Evolutionary conservation across 2,113 vertebrate species (phyloP).

Genomic region (Proteles cristata): DNA sequence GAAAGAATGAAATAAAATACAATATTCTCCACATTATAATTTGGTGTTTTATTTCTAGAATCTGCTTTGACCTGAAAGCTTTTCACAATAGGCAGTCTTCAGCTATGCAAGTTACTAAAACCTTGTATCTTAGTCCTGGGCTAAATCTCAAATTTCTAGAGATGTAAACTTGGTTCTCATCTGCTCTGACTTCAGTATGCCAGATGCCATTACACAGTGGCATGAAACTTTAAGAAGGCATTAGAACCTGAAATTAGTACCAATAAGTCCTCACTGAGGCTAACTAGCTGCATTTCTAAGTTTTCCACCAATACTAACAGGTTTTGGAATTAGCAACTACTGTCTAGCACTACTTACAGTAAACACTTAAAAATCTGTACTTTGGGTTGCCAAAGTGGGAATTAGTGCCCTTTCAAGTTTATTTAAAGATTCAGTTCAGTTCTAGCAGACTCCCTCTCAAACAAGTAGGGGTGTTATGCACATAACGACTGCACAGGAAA

Average conservation of each 20-base stretch:
- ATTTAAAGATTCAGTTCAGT: slow-evolving; percentile 75
- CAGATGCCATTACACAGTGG: neutral
- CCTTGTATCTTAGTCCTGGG: neutral
- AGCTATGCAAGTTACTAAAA: neutral
- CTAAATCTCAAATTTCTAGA: slow-evolving; percentile 2
- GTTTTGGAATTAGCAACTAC: slow-evolving; percentile 55
- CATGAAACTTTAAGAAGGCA: neutral
- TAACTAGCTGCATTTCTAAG: slow-evolving; percentile 9
- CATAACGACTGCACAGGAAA: slow-evolving; percentile 64
- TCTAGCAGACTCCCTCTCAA: slow-evolving; percentile 62
- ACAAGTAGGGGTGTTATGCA: slow-evolving; percentile 70
- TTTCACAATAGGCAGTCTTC: neutral
- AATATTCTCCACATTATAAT: neutral
- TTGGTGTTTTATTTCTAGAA: neutral
- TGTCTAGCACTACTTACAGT: slow-evolving; percentile 70
- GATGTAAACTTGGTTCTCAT: neutral
- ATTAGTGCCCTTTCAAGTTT: slow-evolving; percentile 75
- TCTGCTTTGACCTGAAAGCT: neutral
- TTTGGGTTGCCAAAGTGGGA: slow-evolving; percentile 75
- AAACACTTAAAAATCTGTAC: slow-evolving; percentile 79
- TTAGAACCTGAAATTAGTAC: neutral
- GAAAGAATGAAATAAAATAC: neutral
- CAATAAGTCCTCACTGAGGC: neutral
- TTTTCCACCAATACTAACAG: neutral
- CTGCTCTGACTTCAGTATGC: neutral